Evolutionary conservation across 2,888 invertebrate species (phyloP), one percentile per base, ranked within the genome.

Genomic region (Lordiphosa fenestrarum): DNA sequence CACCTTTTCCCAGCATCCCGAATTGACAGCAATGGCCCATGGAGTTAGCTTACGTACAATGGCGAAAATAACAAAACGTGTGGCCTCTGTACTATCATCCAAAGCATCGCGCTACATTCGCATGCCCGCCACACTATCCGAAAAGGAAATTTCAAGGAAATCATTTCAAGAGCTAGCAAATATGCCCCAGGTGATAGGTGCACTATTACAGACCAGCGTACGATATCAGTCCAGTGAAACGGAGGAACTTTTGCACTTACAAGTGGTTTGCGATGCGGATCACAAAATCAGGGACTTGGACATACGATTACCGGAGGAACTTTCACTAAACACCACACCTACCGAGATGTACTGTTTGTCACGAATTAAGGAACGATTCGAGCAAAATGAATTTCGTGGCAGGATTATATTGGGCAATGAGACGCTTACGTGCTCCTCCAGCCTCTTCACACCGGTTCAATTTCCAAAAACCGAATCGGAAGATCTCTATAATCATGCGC

Each of bases 341-440:
- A 52, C 67, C 0, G 80, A 87, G 21, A 53, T 87, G 35, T 87
- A 85, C 50, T 52, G 68, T 0, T 59, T 85, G 23, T 78, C 86
- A 0, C 65, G 84, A 7, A 87, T 87, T 30, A 87, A 78, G 36
- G 86, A 87, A 44, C 82, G 86, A 2, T 87, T 87, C 5, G 88
- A 87, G 12, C 86, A 87, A 42, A 86, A 87, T 59, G 86, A 87
- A 53, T 87, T 87, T 51, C 88, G 86, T 15, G 86, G 86, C 1
- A 84, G 86, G 3, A 71, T 86, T 21, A 59, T 87, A 6, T 52
- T 87, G n/a, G 86, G 85, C 1, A 76, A 76, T 48, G 71, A 73
- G 21, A 66, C 64, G 0, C 69, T 85, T 15, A 65, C 71, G 0
- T 86, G 86, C 13, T 77, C 84, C 2, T 61, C 75, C 1, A 80